Conservation (phyloP, 2,113 vertebrate species). For the Andinoacara biseriatus region DNA sequence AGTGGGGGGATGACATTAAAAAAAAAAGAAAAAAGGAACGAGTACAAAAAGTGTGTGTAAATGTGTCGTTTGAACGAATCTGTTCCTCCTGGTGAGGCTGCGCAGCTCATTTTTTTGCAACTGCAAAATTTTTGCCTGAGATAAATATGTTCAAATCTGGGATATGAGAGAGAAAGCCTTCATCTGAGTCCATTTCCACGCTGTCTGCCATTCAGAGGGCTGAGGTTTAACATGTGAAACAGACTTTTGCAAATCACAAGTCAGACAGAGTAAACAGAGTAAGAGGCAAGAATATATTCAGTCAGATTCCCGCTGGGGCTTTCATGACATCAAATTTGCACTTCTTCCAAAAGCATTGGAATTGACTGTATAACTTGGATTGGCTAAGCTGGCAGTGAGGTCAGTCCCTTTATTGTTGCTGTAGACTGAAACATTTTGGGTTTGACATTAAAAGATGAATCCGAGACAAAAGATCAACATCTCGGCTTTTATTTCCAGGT, state of each 20-base stretch:
- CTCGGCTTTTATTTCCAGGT: too few species aligned
- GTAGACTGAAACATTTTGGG: too few species aligned
- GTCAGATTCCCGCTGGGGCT: neutral
- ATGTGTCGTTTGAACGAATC: constrained; percentile 16
- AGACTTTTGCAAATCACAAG: too few species aligned
- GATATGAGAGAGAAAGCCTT: neutral
- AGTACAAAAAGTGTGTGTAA: neutral
- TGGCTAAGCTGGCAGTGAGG: too few species aligned
- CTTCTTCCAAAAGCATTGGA: too few species aligned
- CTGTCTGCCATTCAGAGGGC: too few species aligned
- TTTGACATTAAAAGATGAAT: too few species aligned
- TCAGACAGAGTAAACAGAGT: neutral
- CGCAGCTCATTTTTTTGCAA: neutral
- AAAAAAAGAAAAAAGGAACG: neutral
- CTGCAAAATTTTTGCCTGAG: neutral
- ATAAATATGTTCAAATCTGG: neutral
- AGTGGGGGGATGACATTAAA: constrained; percentile 2
- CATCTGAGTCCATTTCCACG: neutral
- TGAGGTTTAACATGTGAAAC: too few species aligned
- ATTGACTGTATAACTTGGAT: too few species aligned
- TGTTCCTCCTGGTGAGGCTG: constrained; percentile 29
- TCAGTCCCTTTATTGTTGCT: too few species aligned
- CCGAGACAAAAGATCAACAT: too few species aligned
- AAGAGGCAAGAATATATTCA: neutral
- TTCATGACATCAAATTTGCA: neutral